Conservation (phyloP, 1,140 invertebrate genomes). For the Trichomalopsis sarcophagae region DNA sequence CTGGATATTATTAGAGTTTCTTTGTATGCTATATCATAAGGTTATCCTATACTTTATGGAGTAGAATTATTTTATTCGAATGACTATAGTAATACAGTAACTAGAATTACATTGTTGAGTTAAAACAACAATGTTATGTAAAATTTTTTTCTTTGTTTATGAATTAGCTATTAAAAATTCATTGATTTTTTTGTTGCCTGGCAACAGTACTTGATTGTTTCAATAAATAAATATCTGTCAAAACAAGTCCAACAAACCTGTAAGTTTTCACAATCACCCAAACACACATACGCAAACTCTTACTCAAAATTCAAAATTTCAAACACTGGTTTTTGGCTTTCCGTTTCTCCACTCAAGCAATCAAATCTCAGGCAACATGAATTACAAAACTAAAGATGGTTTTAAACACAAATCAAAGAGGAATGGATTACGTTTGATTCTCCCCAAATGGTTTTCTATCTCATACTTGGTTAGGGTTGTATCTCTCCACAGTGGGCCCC, state of each 20-base stretch:
- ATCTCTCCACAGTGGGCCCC: neutral
- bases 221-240: conserved; percentile 31
- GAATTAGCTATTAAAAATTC: neutral
- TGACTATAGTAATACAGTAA: neutral
- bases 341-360: conserved; percentile 7
- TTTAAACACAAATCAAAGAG: conserved; percentile 44
- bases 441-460: conserved; percentile 49
- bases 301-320: conserved; percentile 36
- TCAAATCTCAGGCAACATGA: conserved; percentile 26
- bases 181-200: conserved; percentile 38
- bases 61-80: neutral
- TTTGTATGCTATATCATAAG: neutral
- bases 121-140: neutral
- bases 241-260: conserved; percentile 9
- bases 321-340: conserved; percentile 34
- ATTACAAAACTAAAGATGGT: conserved; percentile 30
- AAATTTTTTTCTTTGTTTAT: neutral
- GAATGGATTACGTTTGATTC: conserved; percentile 34
- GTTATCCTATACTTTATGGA: neutral
- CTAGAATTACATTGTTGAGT: neutral
- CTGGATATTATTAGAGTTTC: neutral
- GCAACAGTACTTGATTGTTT: conserved; percentile 40
- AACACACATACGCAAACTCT: neutral
- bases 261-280: conserved; percentile 21
- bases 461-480: conserved; percentile 40